Evolutionary conservation across 2,888 invertebrate genomes (phyloP), one percentile per base, ranked within the genome.

Genomic region (Nemurella pictetii): DNA sequence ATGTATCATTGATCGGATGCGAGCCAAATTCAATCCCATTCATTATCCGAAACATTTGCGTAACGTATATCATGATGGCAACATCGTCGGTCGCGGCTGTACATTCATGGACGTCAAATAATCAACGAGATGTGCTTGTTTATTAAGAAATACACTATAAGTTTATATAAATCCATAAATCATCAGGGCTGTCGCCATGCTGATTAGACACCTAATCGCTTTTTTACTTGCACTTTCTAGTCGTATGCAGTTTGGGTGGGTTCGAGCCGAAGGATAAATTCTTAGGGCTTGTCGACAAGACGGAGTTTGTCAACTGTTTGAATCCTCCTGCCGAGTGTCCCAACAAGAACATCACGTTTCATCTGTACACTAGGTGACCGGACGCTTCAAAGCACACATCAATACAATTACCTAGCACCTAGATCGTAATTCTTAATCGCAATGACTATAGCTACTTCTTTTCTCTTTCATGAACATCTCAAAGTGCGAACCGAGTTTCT

Each of bases 321-420:
- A 84, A 85, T 80, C 87, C 87, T 1, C 87, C 87, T 25, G 75
- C 85, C 3, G 85, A 36, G 35, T 94, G 94, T 88, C 94, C 94
- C 0, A 93, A 93, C 87, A 87, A 90, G 87, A 93, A 94, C 88
- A 89, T 94, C 0, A 92, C 93, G 7, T 94, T 93, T 89, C 94
- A 93, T 92, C 88, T 94, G 0, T 94, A 93, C 87, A 93, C 92
- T 5, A 92, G 91, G 94, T 93, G 89, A 90, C 55, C 20, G 55
- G 32, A 32, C 32, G 9, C 9, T 20, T n/a, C n/a, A n/a, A n/a
- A n/a, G n/a, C n/a, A n/a, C n/a, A n/a, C n/a, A n/a, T n/a, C n/a
- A n/a, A n/a, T n/a, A n/a, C n/a, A n/a, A n/a, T n/a, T n/a, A n/a
- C n/a, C n/a, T n/a, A n/a, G n/a, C n/a, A n/a, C n/a, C n/a, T 20